phyloP scores from a whole-genome alignment of 2,888 invertebrate genomes.

The Alloplasta piceator region DNA sequence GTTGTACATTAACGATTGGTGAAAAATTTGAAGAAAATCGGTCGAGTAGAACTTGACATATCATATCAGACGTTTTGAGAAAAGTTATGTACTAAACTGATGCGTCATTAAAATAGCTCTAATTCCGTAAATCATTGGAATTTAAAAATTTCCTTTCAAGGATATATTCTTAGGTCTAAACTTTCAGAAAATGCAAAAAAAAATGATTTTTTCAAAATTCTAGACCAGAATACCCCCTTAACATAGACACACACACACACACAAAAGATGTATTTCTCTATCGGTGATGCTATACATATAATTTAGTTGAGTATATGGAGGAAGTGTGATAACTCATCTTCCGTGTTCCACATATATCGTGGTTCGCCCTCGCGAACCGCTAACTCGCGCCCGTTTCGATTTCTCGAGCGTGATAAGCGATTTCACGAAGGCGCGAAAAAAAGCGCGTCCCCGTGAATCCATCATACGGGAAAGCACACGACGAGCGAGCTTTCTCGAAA shows the following conservation, averaged over 20 bases:
- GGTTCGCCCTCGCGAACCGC: constrained; percentile 43
- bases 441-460: constrained; percentile 17
- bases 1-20: too few relatives aligned
- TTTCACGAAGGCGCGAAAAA: neutral
- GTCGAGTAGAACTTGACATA: too few relatives aligned
- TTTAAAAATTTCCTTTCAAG: too few relatives aligned
- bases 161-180: too few relatives aligned
- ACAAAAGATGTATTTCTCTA: neutral
- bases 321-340: constrained; percentile 44
- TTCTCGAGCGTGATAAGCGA: neutral
- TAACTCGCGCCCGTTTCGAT: constrained; percentile 46
- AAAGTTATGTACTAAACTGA: too few relatives aligned
- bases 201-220: too few relatives aligned
- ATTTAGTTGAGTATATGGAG: constrained; percentile 64
- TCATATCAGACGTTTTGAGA: too few relatives aligned
- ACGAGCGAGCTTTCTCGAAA: constrained; percentile 14
- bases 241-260: constrained; percentile 29
- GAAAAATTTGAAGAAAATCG: too few relatives aligned
- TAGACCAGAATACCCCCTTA: too few relatives aligned
- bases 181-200: too few relatives aligned
- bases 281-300: constrained; percentile 52
- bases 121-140: too few relatives aligned
- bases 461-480: constrained; percentile 28
- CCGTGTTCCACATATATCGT: constrained; percentile 18
- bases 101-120: too few relatives aligned